Base-by-base conservation (phyloP, 1,140 invertebrate genomes). In the Oryctes rhinoceros region DNA sequence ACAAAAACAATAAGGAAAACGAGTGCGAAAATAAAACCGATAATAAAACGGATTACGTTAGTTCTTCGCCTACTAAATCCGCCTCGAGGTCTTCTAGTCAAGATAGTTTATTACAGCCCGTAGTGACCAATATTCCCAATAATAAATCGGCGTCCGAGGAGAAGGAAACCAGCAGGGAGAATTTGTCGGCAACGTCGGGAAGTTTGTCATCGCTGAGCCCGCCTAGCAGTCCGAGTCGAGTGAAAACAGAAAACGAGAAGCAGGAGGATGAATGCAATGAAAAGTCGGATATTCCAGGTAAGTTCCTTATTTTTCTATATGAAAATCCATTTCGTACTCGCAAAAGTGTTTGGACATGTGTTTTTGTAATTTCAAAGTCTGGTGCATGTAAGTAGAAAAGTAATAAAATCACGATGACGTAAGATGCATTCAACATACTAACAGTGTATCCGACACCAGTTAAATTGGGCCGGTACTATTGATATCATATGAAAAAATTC, bases 221-320 rank as follows among this genome's bases (percentile, higher is more conserved):
- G 13, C 89, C 88, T 0, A 89, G 88, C 11, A 90, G 89, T 59
- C 89, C 90, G 0, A 85, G 85, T 49, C 85, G 84, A 78, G 85
- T 89, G 11, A 88, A 89, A 78, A 89, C 88, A 0, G 89, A 90
- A 81, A 88, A 90, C 76, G 90, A 90, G 79, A 90, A 90, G 80
- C 89, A 90, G 83, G 90, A 90, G 81, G 86, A 89, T 44, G 90
- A 90, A 82, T 86, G 86, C 76, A 90, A 89, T 44, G 89, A 90
- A 84, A 90, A 90, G 83, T 88, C 87, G 74, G 84, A 85, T 82
- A 86, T 88, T 47, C 30, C 10, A 80, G 79, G 79, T 80, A 44
- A 20, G 74, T 15, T 76, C 7, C 5, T 39, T n/a, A 35, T 76
- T 44, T 47, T 35, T 67, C 7, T 5, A 62, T 15, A 44, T 3